These are phyloP conservation scores for Heterodera filipjevi DNA, from an alignment of 2,888 invertebrate genomes.

Conservation along the genomic window DNA sequence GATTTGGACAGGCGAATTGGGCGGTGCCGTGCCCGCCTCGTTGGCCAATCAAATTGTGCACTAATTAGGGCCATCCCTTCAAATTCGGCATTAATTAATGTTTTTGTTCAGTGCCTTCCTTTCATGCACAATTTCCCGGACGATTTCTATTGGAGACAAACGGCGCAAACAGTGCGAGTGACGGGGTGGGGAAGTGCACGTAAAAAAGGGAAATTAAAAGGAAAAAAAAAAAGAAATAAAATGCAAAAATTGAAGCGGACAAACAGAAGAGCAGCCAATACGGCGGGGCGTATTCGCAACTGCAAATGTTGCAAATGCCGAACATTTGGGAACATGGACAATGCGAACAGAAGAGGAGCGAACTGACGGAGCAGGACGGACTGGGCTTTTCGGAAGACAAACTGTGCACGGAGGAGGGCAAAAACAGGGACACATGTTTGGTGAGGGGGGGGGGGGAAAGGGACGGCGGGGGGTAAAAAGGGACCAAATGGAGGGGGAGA, in stretches of 20 bases:
- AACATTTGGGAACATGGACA: slow-evolving; percentile 14
- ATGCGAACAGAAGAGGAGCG: background rate
- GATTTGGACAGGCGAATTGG: slow-evolving; percentile 15
- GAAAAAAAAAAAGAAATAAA: background rate
- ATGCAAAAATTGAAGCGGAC: background rate
- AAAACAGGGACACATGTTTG: background rate
- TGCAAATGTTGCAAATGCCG: slow-evolving; percentile 14
- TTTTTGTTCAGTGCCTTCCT: background rate
- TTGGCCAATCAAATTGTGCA: slow-evolving; percentile 26
- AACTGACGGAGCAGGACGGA: background rate
- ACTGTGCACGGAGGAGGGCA: slow-evolving; percentile 15
- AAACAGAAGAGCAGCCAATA: background rate
- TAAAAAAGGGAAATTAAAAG: background rate
- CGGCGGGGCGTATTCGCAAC: background rate
- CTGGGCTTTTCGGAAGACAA: slow-evolving; percentile 9
- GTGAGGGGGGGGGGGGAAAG: background rate
- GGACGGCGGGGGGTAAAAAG: too few species aligned
- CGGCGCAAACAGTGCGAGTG: background rate
- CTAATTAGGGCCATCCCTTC: background rate
- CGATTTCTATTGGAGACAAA: background rate
- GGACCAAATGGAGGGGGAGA: too few species aligned
- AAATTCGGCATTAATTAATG: background rate
- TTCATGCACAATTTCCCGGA: background rate
- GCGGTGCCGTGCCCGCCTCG: slow-evolving; percentile 2
- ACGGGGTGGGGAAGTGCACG: background rate